Percentiles rank a stretch among this genome's conserved stretches.
phyloP scores from a whole-genome alignment of 2,888 invertebrate genomes.

The Leptinotarsa rubiginosa region DNA sequence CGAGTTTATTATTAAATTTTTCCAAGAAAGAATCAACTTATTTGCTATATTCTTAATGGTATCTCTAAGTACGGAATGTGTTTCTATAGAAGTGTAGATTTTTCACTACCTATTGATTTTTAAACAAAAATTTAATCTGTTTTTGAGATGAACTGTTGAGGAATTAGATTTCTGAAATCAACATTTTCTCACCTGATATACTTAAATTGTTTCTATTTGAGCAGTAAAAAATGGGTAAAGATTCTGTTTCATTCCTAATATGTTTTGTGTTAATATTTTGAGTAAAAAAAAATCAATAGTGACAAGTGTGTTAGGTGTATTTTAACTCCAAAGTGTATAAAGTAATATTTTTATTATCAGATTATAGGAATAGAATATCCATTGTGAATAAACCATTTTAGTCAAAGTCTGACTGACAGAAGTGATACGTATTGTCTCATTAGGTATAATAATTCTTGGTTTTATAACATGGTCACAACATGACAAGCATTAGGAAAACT shows the following conservation, averaged over 20 bases:
- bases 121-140: background rate
- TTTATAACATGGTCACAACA: background rate
- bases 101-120: background rate
- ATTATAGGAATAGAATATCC: conserved; percentile 22
- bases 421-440: background rate
- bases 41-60: background rate
- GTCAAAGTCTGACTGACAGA: background rate
- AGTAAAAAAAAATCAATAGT: too few species aligned
- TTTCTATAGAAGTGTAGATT: background rate
- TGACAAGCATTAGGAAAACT: too few species aligned
- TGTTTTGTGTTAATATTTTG: too few species aligned
- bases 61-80: background rate
- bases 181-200: too few species aligned
- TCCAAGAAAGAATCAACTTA: background rate
- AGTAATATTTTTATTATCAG: conserved; percentile 55
- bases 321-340: conserved; percentile 47
- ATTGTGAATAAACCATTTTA: conserved; percentile 10
- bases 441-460: background rate
- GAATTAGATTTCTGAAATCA: too few species aligned
- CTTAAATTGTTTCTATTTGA: too few species aligned
- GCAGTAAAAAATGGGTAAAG: too few species aligned
- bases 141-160: too few species aligned
- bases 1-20: too few species aligned
- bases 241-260: too few species aligned
- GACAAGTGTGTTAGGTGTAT: background rate